phyloP scores from a whole-genome alignment of 2,113 vertebrate species.

The Pantherophis guttatus region DNA sequence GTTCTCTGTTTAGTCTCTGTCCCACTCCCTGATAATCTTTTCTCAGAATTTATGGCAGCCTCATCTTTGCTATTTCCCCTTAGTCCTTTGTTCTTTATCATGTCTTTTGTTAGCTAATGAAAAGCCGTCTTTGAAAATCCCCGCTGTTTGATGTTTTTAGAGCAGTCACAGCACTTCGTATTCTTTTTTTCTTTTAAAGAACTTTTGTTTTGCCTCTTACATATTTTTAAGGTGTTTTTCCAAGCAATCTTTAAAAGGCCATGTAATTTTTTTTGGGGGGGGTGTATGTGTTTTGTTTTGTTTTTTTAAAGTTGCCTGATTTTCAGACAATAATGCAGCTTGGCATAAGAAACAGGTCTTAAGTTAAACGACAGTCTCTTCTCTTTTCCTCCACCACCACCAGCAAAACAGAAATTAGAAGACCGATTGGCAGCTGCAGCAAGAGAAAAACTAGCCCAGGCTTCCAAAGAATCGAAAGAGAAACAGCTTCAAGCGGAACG shows the following conservation, averaged over 20 bases:
- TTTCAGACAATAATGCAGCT: not conserved
- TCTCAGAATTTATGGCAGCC: not conserved
- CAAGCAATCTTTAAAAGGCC: not conserved
- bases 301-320: not conserved
- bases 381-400: not conserved
- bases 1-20: not conserved
- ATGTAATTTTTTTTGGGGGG: too few relatives aligned
- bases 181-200: not conserved
- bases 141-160: not conserved
- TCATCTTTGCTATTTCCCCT: not conserved
- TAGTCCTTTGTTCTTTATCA: not conserved
- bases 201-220: not conserved
- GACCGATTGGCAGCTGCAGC: conserved; percentile 96
- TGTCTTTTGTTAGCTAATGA: not conserved
- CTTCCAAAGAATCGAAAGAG: conserved; percentile 97
- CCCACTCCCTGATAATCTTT: not conserved
- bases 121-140: not conserved
- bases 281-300: not conserved
- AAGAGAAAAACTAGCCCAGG: conserved; percentile 95
- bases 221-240: not conserved
- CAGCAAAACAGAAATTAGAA: conserved; percentile 96
- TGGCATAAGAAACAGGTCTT: not conserved
- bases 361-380: not conserved
- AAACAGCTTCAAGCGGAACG: conserved; percentile 96
- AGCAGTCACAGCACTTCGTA: not conserved